A percentile compares a stretch with the other conserved stretches of the same genome.
These are phyloP conservation scores for Marmota monax DNA, from an alignment of 2,113 vertebrate species.

Conservation along the genomic window DNA sequence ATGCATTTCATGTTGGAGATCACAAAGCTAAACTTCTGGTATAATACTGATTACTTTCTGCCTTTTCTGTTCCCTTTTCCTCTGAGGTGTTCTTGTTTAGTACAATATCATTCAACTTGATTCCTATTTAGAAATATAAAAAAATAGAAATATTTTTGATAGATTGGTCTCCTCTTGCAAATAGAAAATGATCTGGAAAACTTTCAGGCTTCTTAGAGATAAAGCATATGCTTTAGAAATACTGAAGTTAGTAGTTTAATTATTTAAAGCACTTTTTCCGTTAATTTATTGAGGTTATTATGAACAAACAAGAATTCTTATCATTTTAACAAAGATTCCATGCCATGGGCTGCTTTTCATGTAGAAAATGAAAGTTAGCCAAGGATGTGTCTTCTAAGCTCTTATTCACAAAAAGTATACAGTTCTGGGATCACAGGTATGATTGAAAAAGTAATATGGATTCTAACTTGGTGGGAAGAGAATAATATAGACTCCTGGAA, in stretches of 20 bases:
- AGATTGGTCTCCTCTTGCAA: background rate
- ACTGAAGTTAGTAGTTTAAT: background rate
- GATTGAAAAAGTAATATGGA: background rate
- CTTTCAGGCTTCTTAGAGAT: background rate
- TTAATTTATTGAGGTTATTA: background rate
- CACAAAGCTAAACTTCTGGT: background rate
- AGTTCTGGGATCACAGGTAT: background rate
- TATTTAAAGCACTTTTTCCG: background rate
- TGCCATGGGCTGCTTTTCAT: background rate
- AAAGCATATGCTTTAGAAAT: background rate
- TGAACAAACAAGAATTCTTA: background rate
- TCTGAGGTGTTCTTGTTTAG: background rate
- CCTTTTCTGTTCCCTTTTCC: background rate
- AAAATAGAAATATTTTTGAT: constrained; percentile 44
- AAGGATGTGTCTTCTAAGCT: background rate
- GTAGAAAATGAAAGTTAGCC: background rate
- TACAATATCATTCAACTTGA: background rate
- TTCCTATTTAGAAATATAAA: constrained; percentile 40
- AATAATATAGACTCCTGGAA: background rate
- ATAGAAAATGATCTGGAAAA: constrained; percentile 30
- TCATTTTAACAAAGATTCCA: constrained; percentile 19
- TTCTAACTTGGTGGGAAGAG: background rate
- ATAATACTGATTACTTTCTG: background rate
- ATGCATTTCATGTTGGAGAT: background rate
- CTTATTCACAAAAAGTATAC: background rate